These are phyloP conservation scores for Brachionus plicatilis DNA, from an alignment of 1,140 invertebrate species.

Conservation along the genomic window DNA sequence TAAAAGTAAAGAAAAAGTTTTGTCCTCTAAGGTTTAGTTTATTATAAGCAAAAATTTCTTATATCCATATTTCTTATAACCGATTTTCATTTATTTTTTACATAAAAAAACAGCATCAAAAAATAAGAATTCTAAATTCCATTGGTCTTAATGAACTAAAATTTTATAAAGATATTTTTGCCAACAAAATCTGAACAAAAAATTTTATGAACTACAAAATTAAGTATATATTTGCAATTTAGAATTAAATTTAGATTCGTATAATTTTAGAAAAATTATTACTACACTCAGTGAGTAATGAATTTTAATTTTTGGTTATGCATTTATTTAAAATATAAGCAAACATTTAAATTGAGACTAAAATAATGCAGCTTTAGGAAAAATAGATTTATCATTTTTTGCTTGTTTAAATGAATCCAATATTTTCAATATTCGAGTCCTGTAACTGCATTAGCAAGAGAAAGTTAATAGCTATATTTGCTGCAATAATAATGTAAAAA, in stretches of 20 bases:
- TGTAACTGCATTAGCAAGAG: conserved; percentile 1
- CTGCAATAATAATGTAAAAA: neutral
- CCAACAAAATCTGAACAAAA: too few species aligned
- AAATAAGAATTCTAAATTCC: too few species aligned
- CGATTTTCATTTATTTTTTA: too few species aligned
- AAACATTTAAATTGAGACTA: neutral
- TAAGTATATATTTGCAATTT: neutral
- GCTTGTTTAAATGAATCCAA: conserved; percentile 6
- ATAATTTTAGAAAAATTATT: neutral
- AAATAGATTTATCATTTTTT: neutral
- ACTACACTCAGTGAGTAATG: neutral
- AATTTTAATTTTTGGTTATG: neutral
- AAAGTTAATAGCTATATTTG: neutral
- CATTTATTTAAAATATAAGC: neutral
- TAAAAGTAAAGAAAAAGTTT: too few species aligned
- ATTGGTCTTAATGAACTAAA: too few species aligned
- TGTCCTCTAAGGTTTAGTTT: too few species aligned
- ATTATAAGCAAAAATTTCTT: too few species aligned
- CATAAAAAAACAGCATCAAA: too few species aligned
- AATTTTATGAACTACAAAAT: neutral
- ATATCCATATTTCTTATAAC: too few species aligned
- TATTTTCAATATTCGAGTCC: neutral
- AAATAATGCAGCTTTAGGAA: neutral
- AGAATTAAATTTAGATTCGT: neutral
- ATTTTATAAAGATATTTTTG: too few species aligned